These are phyloP conservation scores for Meteorus cinctellus DNA, from an alignment of 2,888 invertebrate genomes.

Conservation along the genomic window DNA sequence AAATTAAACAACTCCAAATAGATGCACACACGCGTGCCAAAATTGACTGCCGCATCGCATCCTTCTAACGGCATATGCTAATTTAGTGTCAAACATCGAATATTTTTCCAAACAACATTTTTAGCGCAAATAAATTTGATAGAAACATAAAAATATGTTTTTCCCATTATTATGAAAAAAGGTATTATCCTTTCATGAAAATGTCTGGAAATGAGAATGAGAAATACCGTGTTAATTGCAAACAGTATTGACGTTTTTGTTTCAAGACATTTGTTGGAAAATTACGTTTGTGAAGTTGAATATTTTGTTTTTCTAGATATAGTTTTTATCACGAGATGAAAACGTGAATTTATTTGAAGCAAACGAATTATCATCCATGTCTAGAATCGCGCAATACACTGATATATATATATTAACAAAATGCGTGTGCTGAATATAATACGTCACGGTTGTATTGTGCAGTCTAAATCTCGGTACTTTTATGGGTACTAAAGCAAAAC, in stretches of 20 bases:
- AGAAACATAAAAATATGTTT: too few relatives aligned
- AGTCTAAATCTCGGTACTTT: constrained; percentile 72
- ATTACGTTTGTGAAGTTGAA: too few relatives aligned
- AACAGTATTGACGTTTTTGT: too few relatives aligned
- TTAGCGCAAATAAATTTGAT: too few relatives aligned
- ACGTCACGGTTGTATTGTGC: constrained; percentile 70
- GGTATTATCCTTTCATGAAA: too few relatives aligned
- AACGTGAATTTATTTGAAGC: background rate
- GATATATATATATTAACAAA: constrained; percentile 36
- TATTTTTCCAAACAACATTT: background rate
- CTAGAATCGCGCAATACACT: background rate
- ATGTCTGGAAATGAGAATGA: too few relatives aligned
- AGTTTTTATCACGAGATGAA: background rate
- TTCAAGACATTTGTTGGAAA: too few relatives aligned
- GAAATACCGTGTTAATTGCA: too few relatives aligned
- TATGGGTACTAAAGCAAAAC: constrained; percentile 73
- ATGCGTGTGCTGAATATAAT: constrained; percentile 58
- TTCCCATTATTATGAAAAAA: too few relatives aligned
- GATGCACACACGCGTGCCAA: background rate
- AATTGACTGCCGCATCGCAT: background rate
- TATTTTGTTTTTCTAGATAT: too few relatives aligned
- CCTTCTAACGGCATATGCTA: background rate
- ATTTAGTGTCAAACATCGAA: background rate
- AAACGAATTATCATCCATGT: background rate
- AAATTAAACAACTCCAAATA: background rate